Percentiles rank a stretch among this genome's conserved stretches.
Evolutionary conservation across 2,888 invertebrate species (phyloP).

Genomic region (Rhamphomyia laevipes): DNA sequence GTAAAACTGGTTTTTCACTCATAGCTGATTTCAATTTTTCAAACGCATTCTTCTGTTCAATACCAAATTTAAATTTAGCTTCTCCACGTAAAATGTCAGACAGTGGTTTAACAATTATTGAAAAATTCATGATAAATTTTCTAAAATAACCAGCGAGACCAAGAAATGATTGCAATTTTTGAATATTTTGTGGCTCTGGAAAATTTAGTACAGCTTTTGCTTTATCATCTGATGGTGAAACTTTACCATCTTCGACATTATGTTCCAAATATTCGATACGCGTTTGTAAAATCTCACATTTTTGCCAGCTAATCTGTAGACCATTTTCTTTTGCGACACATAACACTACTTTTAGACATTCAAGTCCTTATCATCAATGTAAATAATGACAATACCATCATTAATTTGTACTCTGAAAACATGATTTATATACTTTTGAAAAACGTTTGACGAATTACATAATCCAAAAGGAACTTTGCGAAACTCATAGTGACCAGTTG

Average conservation of each 20-base stretch:
- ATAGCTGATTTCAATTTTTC: slow-evolving; percentile 2
- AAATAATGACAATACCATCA: slow-evolving; percentile 11
- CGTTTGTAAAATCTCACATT: slow-evolving; percentile 4
- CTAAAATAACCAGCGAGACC: slow-evolving; percentile 7
- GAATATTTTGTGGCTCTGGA: slow-evolving; percentile 3
- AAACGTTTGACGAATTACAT: slow-evolving; percentile 21
- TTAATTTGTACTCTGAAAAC: slow-evolving; percentile 13
- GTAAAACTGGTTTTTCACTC: slow-evolving; percentile 5
- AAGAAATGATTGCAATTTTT: slow-evolving; percentile 7
- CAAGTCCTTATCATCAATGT: slow-evolving; percentile 21
- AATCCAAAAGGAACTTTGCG: slow-evolving; percentile 29
- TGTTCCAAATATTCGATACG: slow-evolving; percentile 3
- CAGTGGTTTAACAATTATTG: background rate
- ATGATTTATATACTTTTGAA: slow-evolving; percentile 20
- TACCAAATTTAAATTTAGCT: background rate
- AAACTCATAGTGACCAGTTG: slow-evolving; percentile 23
- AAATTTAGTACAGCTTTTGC: slow-evolving; percentile 9
- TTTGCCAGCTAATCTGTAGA: slow-evolving; percentile 5
- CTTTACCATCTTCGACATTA: slow-evolving; percentile 1
- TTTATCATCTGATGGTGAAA: slow-evolving; percentile 7
- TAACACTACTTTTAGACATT: slow-evolving; percentile 10
- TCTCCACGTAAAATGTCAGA: slow-evolving; percentile 4
- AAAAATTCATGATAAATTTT: slow-evolving; percentile 6
- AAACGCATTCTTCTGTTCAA: background rate
- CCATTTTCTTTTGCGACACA: slow-evolving; percentile 1